These are phyloP conservation scores for Austrolebias charrua DNA, from an alignment of 2,797 vertebrate genomes.

Conservation along the genomic window DNA sequence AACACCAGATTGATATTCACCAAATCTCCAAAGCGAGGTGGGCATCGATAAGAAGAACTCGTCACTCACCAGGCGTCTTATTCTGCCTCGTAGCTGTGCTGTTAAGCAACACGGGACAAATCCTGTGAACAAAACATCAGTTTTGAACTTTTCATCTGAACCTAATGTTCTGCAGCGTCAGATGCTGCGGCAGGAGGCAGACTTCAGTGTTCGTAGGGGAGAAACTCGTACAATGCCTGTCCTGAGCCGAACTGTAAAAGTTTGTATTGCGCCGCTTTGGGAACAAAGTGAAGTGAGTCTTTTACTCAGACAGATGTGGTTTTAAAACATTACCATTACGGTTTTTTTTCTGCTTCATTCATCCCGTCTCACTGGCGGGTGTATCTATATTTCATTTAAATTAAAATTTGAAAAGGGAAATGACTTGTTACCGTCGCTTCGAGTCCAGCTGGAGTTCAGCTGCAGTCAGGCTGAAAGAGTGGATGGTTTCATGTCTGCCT, in stretches of 20 bases:
- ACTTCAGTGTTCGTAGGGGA: constrained; percentile 5
- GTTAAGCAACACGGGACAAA: constrained; percentile 39
- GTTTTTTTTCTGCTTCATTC: not conserved
- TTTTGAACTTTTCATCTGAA: constrained; percentile 53
- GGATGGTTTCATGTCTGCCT: not conserved
- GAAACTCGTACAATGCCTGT: constrained; percentile 14
- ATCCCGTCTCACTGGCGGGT: constrained; percentile 27
- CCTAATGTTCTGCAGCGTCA: constrained; percentile 61
- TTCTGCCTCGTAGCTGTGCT: constrained; percentile 33
- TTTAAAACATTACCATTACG: constrained; percentile 18
- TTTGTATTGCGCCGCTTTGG: constrained; percentile 24
- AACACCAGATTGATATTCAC: too few species aligned
- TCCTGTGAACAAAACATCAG: constrained; percentile 67
- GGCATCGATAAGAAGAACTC: constrained; percentile 14
- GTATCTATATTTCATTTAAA: constrained; percentile 69
- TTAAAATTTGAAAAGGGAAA: constrained; percentile 69
- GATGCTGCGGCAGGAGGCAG: constrained; percentile 33
- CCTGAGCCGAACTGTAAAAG: constrained; percentile 49
- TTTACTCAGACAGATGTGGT: constrained; percentile 31
- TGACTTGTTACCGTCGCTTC: constrained; percentile 31
- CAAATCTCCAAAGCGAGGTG: constrained; percentile 7
- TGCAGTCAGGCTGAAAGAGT: constrained; percentile 9
- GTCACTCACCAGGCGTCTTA: constrained; percentile 38
- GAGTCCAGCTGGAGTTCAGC: constrained; percentile 18
- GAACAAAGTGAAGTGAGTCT: constrained; percentile 37